Percentiles rank a stretch among this genome's conserved stretches.
Evolutionary conservation across 2,888 invertebrate genomes (phyloP).

Genomic region (Drosophila kokeensis): DNA sequence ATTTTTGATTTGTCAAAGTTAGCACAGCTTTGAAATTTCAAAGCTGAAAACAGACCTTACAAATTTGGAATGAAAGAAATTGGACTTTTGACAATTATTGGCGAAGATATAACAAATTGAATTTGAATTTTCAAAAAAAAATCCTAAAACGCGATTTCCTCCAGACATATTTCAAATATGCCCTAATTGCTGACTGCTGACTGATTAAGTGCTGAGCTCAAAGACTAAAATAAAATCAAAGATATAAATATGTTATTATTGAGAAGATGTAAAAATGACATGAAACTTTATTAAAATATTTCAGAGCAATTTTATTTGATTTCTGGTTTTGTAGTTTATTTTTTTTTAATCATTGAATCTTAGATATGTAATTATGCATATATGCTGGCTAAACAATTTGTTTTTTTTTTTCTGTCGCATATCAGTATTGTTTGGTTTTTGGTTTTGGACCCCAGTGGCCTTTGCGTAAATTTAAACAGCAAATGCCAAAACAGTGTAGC

Average conservation of each 20-base stretch:
- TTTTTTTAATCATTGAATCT: not conserved
- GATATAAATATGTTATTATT: not conserved
- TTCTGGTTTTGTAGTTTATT: not conserved
- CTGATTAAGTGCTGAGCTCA: no score
- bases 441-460: slow-evolving; percentile 30
- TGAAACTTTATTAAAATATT: not conserved
- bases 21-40: no score
- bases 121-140: no score
- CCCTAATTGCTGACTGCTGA: no score
- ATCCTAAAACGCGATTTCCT: no score
- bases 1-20: no score
- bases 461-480: slow-evolving; percentile 53
- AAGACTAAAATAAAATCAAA: not conserved
- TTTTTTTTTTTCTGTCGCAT: not conserved
- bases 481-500: slow-evolving; percentile 48
- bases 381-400: not conserved
- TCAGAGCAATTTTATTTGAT: not conserved
- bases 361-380: not conserved
- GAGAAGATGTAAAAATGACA: not conserved
- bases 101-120: no score
- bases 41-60: no score
- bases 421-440: slow-evolving; percentile 27
- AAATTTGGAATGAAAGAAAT: no score
- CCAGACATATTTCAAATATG: no score
- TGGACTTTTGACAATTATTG: no score